Percentiles rank a stretch among this genome's conserved stretches.
These are phyloP conservation scores for Phengaris alcon DNA, from an alignment of 2,888 invertebrate species.

Conservation along the genomic window DNA sequence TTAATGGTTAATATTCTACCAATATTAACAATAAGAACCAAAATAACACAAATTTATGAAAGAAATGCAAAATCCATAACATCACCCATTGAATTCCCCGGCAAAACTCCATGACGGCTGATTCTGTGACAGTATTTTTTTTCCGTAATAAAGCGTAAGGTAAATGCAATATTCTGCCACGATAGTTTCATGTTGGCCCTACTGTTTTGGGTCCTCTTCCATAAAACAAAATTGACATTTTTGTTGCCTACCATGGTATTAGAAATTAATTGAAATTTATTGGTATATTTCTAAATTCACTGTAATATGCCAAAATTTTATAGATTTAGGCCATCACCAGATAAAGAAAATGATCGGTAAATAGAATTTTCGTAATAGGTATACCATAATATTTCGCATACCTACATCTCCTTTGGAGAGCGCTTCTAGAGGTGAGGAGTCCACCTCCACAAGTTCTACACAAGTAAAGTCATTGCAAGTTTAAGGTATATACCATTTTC, in stretches of 20 bases:
- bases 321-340: slow-evolving; percentile 62
- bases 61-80: too few species aligned
- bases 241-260: not conserved
- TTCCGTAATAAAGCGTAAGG: not conserved
- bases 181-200: not conserved
- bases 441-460: too few species aligned
- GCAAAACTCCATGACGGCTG: not conserved
- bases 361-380: not conserved
- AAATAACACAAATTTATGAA: too few species aligned
- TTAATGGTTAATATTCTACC: too few species aligned
- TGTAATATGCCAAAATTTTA: slow-evolving; percentile 73
- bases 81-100: too few species aligned
- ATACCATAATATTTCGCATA: too few species aligned
- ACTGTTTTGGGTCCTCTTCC: too few species aligned
- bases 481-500: not conserved
- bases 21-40: too few species aligned
- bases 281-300: slow-evolving; percentile 48
- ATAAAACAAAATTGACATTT: not conserved
- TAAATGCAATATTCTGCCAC: not conserved
- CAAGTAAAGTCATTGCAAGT: too few species aligned
- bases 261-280: not conserved
- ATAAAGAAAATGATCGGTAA: slow-evolving; percentile 43
- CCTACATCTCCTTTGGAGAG: too few species aligned
- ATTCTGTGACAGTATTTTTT: not conserved
- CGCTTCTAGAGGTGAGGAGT: too few species aligned